Base-by-base conservation (phyloP, 2,113 vertebrate genomes). In the Aspiorhynchus laticeps region DNA sequence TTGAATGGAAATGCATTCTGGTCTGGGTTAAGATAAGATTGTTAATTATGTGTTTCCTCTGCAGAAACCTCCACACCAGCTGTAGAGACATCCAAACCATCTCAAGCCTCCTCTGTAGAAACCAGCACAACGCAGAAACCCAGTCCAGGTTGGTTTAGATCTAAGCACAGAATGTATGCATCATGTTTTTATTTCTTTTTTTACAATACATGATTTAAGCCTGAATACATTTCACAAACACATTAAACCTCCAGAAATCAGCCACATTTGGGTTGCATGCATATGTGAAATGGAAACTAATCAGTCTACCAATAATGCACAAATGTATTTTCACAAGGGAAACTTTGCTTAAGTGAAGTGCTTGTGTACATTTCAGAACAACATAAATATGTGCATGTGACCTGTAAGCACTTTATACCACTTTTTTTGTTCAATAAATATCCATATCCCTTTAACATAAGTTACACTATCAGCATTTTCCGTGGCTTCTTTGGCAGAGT, bases 11-110 rank as follows among this genome's bases (percentile, higher is more conserved):
- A 56, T 8, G 80, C 12, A 69, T 21, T 46, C 2, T 12, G 12
- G 41, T 67, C 41, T 82, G 15, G 28, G n/a, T 51, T 51, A 24
- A 48, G 80, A 69, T 71, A 53, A 9, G 63, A 71, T 71, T 71
- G 19, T 33, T 61, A 53, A 65, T 78, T 69, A 28, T 65, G 36
- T 33, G 28, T 91, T 78, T 88, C 79, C 77, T 91, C 83, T 69
- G 0, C 89, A 99, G 98, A 98, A 91, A 94, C 94, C 2, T 97
- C 94, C 81, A 97, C 98, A n/a, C 96, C 84, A 31, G 75, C 95
- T 1, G 94, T 94, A 6, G 95, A 96, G 90, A 97, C 96, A 0
- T 89, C 93, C 41, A 95, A 96, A 43, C 95, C 97, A 19, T 97
- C 97, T 0, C 33, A 92, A 17, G 96, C 93, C 0, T 65, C 87